Percentiles rank a stretch among this genome's conserved stretches.
These are phyloP conservation scores for Cichlasoma orientale DNA, from an alignment of 2,797 vertebrate genomes.

Conservation along the genomic window DNA sequence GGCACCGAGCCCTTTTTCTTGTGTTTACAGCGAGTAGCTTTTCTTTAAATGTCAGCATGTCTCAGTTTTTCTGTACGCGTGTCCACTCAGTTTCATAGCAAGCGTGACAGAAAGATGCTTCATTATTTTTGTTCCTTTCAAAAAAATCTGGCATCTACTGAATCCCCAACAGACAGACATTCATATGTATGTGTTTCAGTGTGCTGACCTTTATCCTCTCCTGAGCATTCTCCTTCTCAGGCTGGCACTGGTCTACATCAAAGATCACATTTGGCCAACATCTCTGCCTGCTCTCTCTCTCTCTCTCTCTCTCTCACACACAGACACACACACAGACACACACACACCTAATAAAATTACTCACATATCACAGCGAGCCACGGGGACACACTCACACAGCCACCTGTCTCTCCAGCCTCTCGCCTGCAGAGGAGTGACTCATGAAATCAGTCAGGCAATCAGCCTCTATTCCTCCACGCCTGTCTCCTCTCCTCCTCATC, in stretches of 20 bases:
- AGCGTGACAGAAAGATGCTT: neutral
- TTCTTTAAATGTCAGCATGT: neutral
- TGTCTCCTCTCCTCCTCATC: conserved; percentile 3
- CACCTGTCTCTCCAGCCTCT: conserved; percentile 31
- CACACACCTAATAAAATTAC: neutral
- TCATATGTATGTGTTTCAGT: neutral
- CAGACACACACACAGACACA: neutral
- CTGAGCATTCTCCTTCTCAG: neutral
- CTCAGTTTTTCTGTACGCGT: neutral
- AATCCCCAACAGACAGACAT: neutral
- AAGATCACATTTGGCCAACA: conserved; percentile 21
- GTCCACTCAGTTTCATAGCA: neutral
- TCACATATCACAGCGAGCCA: neutral
- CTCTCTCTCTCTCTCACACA: too few species aligned
- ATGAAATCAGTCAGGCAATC: conserved; percentile 42
- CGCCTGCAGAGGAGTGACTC: conserved; percentile 32
- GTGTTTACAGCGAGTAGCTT: neutral
- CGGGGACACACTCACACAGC: neutral
- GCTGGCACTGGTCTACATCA: conserved; percentile 18
- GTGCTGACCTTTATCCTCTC: conserved; percentile 11
- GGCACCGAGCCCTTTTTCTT: neutral
- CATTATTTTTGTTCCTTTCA: neutral
- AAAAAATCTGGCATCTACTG: neutral
- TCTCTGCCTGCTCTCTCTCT: neutral
- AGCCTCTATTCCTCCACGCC: neutral